A percentile compares a stretch with the other conserved stretches of the same genome.
Conservation (phyloP, 2,888 invertebrate genomes). For the Chrysina gloriosa region DNA sequence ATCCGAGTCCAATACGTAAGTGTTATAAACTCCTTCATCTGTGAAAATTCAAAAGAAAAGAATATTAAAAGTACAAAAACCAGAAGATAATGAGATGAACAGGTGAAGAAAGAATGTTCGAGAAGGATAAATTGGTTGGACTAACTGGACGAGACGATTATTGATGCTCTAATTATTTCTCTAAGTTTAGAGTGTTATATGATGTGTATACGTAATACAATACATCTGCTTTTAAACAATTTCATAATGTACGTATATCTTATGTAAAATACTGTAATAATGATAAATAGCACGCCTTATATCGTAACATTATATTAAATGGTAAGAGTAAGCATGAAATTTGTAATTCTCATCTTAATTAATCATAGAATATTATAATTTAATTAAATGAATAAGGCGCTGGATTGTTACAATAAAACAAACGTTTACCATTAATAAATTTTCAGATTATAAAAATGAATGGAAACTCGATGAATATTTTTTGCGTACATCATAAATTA, state of each 20-base stretch:
- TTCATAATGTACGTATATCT: not conserved
- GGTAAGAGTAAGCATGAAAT: not conserved
- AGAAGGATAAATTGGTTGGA: not conserved
- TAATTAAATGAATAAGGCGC: not conserved
- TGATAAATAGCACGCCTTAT: not conserved
- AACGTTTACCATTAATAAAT: no score
- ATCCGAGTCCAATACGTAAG: constrained; percentile 87
- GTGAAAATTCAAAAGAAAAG: constrained; percentile 52
- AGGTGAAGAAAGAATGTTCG: not conserved
- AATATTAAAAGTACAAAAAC: not conserved
- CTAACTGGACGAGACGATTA: not conserved
- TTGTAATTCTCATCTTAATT: not conserved
- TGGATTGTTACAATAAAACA: not conserved
- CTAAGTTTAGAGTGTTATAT: not conserved
- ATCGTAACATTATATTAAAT: not conserved
- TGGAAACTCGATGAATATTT: no score
- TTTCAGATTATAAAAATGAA: no score
- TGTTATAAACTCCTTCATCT: constrained; percentile 92
- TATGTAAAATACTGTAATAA: not conserved
- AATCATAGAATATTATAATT: not conserved
- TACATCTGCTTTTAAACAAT: not conserved
- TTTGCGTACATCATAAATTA: no score
- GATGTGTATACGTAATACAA: not conserved
- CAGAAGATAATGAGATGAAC: not conserved
- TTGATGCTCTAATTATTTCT: constrained; percentile 21